Evolutionary conservation across 2,888 invertebrate genomes (phyloP).

Genomic region (Megastigmus dorsalis): DNA sequence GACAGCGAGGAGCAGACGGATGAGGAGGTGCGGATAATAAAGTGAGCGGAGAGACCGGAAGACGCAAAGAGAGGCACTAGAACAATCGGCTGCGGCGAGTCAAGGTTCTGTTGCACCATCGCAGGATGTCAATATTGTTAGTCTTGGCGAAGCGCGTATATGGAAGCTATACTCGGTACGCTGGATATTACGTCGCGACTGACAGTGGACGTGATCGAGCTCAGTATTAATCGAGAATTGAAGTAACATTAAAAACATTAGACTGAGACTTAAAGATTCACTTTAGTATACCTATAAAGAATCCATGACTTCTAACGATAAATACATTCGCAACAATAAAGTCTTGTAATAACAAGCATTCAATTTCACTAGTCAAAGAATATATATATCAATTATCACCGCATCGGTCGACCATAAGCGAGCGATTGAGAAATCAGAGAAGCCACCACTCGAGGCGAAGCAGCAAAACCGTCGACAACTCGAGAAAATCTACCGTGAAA

Average conservation of each 20-base stretch:
- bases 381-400: neutral
- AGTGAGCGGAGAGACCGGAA: slow-evolving; percentile 5
- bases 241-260: no score
- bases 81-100: neutral
- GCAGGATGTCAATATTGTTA: slow-evolving; percentile 7
- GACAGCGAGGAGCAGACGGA: neutral
- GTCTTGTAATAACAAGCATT: no score
- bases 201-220: no score
- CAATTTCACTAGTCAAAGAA: no score
- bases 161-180: no score
- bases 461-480: neutral
- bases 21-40: no score
- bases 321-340: no score
- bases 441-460: neutral
- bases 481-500: slow-evolving; percentile 15
- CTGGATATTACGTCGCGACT: no score
- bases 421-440: neutral
- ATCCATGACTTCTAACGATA: no score
- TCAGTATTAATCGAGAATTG: no score
- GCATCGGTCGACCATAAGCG: neutral
- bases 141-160: neutral
- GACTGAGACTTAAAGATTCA: no score
- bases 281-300: no score
- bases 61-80: slow-evolving; percentile 4
- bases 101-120: slow-evolving; percentile 25